Conservation (phyloP, 2,113 vertebrate species). For the Okapia johnstoni region DNA sequence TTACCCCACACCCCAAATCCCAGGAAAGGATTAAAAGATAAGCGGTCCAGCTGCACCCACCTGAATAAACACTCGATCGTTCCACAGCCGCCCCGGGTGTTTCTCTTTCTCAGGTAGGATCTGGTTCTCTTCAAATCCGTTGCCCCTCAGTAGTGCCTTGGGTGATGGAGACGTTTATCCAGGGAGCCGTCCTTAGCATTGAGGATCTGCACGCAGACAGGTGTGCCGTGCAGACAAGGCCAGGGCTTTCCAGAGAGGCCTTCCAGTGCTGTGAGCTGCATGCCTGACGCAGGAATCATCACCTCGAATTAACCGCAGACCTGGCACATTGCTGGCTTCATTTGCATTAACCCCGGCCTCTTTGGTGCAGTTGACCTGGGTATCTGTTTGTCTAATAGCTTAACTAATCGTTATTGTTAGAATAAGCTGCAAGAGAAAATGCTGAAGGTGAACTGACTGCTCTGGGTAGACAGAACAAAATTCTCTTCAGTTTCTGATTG, state of each 20-base stretch:
- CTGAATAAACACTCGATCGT: accelerated
- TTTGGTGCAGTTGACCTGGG: neutral
- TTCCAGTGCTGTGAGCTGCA: accelerated
- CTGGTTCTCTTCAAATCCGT: neutral
- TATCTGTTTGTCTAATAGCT: neutral
- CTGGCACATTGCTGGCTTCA: accelerated
- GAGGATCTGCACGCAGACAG: neutral
- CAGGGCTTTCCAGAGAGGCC: neutral
- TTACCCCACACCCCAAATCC: accelerated
- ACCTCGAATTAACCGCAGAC: neutral
- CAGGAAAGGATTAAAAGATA: neutral
- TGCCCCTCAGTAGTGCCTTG: neutral
- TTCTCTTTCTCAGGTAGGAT: neutral
- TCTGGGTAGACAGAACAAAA: neutral
- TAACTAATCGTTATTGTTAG: neutral
- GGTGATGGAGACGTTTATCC: neutral
- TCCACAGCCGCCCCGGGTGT: accelerated
- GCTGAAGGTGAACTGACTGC: neutral
- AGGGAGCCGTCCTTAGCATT: neutral
- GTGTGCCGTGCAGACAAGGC: too few relatives aligned
- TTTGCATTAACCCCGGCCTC: neutral
- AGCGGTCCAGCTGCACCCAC: accelerated
- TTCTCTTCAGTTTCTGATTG: neutral
- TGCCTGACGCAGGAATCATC: neutral
- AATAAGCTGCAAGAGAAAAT: neutral